A percentile compares a stretch with the other conserved stretches of the same genome.
phyloP scores from a whole-genome alignment of 2,888 invertebrate species.

The Dysmachus trigonus region DNA sequence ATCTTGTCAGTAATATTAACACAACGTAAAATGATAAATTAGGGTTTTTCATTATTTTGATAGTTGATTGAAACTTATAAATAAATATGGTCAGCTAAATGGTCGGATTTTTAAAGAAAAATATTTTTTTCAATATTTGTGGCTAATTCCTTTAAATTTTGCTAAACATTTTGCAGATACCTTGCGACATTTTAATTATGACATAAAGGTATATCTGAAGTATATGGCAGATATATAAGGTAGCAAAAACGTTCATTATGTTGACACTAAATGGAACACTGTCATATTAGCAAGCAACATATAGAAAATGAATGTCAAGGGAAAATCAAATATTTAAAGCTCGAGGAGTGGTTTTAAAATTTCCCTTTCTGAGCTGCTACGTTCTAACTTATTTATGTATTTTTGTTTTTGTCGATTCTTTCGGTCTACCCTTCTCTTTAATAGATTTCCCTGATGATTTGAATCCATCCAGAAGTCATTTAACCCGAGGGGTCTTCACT shows the following conservation, averaged over 20 bases:
- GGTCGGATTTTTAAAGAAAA: no score
- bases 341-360: neutral
- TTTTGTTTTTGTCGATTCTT: neutral
- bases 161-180: neutral
- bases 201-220: neutral
- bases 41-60: no score
- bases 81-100: no score
- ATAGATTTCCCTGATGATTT: conserved; percentile 37
- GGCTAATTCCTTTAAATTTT: neutral
- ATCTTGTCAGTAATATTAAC: no score
- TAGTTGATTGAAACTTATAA: no score
- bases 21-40: no score
- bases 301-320: neutral
- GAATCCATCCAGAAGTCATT: neutral
- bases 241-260: neutral
- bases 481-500: neutral
- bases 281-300: neutral
- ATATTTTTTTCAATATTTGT: neutral
- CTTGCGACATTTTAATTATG: neutral
- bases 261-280: neutral
- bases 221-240: neutral
- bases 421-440: neutral
- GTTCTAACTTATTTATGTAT: neutral
- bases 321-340: neutral
- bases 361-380: neutral